These are phyloP conservation scores for Poeciliopsis presidionis DNA, from an alignment of 2,797 vertebrate species.

Conservation along the genomic window DNA sequence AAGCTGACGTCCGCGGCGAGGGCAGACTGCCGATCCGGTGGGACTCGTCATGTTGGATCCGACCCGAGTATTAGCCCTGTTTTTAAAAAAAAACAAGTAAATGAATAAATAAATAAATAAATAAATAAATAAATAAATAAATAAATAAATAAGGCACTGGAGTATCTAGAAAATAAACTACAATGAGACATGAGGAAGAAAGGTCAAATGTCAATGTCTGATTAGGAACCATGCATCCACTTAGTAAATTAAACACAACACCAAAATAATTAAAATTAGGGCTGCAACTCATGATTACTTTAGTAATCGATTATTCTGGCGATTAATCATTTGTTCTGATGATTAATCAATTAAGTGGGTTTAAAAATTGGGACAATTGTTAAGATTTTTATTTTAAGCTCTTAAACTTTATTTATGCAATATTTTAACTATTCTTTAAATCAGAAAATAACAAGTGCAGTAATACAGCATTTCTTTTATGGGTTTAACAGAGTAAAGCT, in stretches of 20 bases:
- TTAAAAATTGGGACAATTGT: no score
- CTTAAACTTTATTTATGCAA: no score
- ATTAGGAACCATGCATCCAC: background rate
- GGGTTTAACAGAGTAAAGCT: no score
- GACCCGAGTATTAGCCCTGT: slow-evolving; percentile 85
- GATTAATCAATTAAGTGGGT: no score
- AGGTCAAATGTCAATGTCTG: background rate
- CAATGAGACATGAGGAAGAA: background rate
- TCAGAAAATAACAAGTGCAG: no score
- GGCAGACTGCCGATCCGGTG: slow-evolving; percentile 84
- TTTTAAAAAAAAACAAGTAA: slow-evolving; percentile 29
- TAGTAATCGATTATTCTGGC: no score
- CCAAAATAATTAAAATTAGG: background rate
- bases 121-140: background rate
- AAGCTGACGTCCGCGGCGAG: slow-evolving; percentile 88
- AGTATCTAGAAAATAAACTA: slow-evolving; percentile 19
- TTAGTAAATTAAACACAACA: background rate
- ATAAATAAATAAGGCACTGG: background rate
- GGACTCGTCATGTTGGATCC: slow-evolving; percentile 91
- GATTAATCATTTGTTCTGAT: no score
- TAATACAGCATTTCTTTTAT: no score
- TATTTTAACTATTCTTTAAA: no score
- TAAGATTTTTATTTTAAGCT: no score
- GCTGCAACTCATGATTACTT: no score
- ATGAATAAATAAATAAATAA: background rate